These are phyloP conservation scores for Mastacembelus armatus DNA, from an alignment of 2,797 vertebrate species.

Conservation along the genomic window DNA sequence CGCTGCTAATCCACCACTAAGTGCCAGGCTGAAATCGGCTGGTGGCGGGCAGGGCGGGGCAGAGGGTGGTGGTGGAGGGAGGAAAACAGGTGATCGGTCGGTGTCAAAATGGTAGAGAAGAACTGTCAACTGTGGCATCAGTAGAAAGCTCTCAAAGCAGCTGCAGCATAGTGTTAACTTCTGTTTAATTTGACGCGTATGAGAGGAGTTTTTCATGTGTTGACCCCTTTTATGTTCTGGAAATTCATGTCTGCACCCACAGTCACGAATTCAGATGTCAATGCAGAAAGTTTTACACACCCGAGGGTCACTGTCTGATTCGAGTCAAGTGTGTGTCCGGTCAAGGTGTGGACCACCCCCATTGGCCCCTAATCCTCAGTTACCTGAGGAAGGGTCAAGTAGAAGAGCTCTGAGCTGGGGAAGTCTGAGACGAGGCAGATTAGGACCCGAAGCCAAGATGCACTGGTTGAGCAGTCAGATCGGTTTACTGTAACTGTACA, in stretches of 20 bases:
- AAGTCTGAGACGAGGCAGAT: conserved; percentile 12
- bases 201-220: background rate
- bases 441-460: conserved; percentile 10
- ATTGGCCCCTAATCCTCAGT: conserved; percentile 35
- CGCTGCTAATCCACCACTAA: conserved; percentile 47
- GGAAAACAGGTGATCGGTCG: conserved; percentile 69
- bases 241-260: background rate
- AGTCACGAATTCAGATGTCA: background rate
- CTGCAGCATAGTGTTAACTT: background rate
- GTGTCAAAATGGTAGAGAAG: conserved; percentile 38
- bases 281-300: too few relatives aligned
- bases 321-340: conserved; percentile 11
- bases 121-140: conserved; percentile 24
- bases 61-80: background rate
- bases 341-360: conserved; percentile 17
- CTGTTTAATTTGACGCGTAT: background rate
- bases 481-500: conserved; percentile 5
- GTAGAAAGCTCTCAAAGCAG: conserved; percentile 12
- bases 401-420: conserved; percentile 25
- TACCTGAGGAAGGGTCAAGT: conserved; percentile 58
- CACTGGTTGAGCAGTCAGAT: conserved; percentile 18
- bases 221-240: background rate
- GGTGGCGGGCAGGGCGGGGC: conserved; percentile 28
- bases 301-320: too few relatives aligned
- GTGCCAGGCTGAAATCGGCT: conserved; percentile 48